Percentiles rank a stretch among this genome's conserved stretches.
These are phyloP conservation scores for Grammatotria lemairii DNA, from an alignment of 2,113 vertebrate genomes.

Conservation along the genomic window DNA sequence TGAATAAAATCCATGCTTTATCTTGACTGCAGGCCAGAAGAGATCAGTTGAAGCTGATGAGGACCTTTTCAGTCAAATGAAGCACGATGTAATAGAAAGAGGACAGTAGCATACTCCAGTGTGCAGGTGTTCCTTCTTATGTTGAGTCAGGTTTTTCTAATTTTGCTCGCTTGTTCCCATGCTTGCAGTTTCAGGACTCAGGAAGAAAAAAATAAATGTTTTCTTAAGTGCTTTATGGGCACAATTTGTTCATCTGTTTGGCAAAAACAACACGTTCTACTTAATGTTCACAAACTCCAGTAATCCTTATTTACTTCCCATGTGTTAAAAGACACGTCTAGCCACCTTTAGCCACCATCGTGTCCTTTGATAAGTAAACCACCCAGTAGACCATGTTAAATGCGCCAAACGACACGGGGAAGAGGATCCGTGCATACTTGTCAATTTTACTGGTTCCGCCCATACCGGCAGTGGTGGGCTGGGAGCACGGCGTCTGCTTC, in stretches of 20 bases:
- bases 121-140: constrained; percentile 11
- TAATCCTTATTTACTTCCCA: neutral
- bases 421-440: constrained; percentile 97
- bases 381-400: constrained; percentile 99
- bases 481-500: constrained; percentile 69
- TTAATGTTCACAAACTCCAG: constrained; percentile 10
- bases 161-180: constrained; percentile 24
- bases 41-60: constrained; percentile 17
- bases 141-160: constrained; percentile 31
- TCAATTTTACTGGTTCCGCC: constrained; percentile 97
- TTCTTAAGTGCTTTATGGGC: constrained; percentile 4
- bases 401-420: constrained; percentile 94
- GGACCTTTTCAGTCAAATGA: constrained; percentile 9
- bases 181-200: constrained; percentile 23
- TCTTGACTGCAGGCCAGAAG: constrained; percentile 18
- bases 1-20: constrained; percentile 15
- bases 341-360: constrained; percentile 84
- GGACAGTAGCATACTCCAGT: constrained; percentile 24
- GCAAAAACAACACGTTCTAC: constrained; percentile 11
- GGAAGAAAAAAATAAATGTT: constrained; percentile 14
- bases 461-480: constrained; percentile 71
- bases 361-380: constrained; percentile 97
- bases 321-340: constrained; percentile 48
- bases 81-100: constrained; percentile 28
- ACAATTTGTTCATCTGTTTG: constrained; percentile 1